A percentile compares a stretch with the other conserved stretches of the same genome.
These are phyloP conservation scores for Perognathus longimembris DNA, from an alignment of 2,113 vertebrate species.

Conservation along the genomic window DNA sequence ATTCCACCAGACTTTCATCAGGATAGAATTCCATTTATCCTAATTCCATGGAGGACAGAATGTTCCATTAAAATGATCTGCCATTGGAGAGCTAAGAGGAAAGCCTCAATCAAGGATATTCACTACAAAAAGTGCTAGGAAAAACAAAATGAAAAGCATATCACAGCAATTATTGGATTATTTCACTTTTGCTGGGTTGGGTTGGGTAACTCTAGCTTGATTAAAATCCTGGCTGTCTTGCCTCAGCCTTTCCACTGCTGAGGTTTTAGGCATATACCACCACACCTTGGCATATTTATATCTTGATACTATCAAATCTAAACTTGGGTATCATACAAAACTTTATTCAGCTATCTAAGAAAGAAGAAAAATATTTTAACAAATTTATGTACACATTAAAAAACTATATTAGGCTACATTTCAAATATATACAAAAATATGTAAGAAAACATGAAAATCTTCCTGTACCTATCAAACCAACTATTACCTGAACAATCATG, in stretches of 20 bases:
- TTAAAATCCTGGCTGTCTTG: no score
- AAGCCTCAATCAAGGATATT: background rate
- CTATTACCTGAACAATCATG: background rate
- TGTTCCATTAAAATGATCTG: constrained; percentile 30
- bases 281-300: background rate
- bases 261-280: no score
- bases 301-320: constrained; percentile 18
- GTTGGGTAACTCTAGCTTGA: no score
- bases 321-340: background rate
- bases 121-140: background rate
- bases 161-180: background rate
- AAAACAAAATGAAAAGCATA: background rate
- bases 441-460: background rate
- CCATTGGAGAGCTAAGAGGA: background rate
- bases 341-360: constrained; percentile 9
- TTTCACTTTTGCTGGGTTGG: background rate
- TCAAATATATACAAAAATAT: background rate
- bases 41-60: background rate
- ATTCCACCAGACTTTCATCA: no score
- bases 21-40: constrained; percentile 7
- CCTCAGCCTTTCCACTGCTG: no score
- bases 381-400: background rate
- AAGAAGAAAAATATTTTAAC: background rate
- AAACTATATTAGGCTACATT: background rate
- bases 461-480: background rate